Evolutionary conservation across 1,140 invertebrate genomes (phyloP).

Genomic region (Thalassaphorura encarpata): DNA sequence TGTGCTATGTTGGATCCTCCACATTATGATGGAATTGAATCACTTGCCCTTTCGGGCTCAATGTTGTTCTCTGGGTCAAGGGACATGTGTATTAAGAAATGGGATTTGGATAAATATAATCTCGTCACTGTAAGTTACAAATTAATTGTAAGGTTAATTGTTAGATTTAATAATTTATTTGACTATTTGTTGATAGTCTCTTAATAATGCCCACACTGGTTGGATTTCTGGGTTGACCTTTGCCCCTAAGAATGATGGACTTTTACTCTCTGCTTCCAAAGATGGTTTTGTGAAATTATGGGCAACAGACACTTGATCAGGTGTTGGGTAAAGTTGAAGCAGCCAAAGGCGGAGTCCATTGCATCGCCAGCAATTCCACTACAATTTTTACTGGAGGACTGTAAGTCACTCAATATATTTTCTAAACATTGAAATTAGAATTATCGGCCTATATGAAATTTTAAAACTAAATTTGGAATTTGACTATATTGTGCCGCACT

Average conservation of each 20-base stretch:
- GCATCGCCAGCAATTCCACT: slow-evolving; percentile 58
- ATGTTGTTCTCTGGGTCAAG: slow-evolving; percentile 72
- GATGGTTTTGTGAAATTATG: slow-evolving; percentile 63
- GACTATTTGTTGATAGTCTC: slow-evolving; percentile 48
- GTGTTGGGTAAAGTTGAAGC: slow-evolving; percentile 61
- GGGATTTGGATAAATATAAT: slow-evolving; percentile 50
- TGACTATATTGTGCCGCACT: slow-evolving; percentile 24
- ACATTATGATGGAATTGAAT: slow-evolving; percentile 84
- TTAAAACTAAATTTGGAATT: background rate
- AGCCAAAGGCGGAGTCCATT: slow-evolving; percentile 62
- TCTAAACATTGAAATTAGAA: background rate
- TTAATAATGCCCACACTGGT: slow-evolving; percentile 80
- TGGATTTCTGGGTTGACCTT: slow-evolving; percentile 72
- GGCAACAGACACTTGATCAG: slow-evolving; percentile 50
- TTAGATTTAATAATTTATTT: background rate
- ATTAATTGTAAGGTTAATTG: background rate
- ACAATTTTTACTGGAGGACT: slow-evolving; percentile 67
- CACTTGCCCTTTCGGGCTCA: slow-evolving; percentile 53
- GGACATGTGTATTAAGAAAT: slow-evolving; percentile 81
- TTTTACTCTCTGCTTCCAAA: slow-evolving; percentile 65
- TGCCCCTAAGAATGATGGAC: slow-evolving; percentile 46
- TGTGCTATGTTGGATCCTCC: slow-evolving; percentile 62
- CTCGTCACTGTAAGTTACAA: background rate
- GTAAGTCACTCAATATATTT: slow-evolving; percentile 40
- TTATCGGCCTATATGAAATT: background rate